phyloP scores from a whole-genome alignment of 2,797 vertebrate species.

The Eulemur albifrons region DNA sequence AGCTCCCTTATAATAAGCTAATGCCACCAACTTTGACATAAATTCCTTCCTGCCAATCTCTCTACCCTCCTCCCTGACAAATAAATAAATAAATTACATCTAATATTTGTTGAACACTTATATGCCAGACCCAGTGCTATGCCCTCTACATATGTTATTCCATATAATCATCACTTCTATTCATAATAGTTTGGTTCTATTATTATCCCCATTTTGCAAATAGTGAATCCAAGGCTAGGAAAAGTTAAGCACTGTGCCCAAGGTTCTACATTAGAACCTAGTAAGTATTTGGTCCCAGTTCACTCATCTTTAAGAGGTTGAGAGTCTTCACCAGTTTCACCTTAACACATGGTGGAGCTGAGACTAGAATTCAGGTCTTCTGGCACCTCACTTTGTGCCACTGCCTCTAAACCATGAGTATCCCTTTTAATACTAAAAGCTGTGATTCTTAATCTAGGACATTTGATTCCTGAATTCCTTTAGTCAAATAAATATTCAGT shows the following conservation, averaged over 20 bases:
- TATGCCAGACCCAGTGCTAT: not conserved
- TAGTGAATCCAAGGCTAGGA: not conserved
- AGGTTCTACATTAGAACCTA: not conserved
- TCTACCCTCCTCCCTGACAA: not conserved
- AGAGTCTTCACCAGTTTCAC: not conserved
- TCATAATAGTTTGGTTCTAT: not conserved
- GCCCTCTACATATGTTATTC: not conserved
- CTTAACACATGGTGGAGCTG: not conserved
- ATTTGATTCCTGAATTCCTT: not conserved
- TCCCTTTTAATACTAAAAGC: not conserved
- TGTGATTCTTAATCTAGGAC: not conserved
- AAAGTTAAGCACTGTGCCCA: not conserved
- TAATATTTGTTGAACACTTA: not conserved
- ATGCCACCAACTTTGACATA: not conserved
- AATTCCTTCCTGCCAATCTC: not conserved
- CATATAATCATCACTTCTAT: not conserved
- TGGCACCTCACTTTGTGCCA: not conserved
- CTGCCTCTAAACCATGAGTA: not conserved
- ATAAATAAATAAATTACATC: not conserved
- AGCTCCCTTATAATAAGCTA: not conserved
- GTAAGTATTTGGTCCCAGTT: not conserved
- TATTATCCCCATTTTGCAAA: not conserved
- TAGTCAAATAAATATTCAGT: constrained; percentile 8
- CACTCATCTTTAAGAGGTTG: not conserved
- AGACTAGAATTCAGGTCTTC: not conserved